phyloP scores from a whole-genome alignment of 2,113 vertebrate species.

The Odobenus rosmarus region DNA sequence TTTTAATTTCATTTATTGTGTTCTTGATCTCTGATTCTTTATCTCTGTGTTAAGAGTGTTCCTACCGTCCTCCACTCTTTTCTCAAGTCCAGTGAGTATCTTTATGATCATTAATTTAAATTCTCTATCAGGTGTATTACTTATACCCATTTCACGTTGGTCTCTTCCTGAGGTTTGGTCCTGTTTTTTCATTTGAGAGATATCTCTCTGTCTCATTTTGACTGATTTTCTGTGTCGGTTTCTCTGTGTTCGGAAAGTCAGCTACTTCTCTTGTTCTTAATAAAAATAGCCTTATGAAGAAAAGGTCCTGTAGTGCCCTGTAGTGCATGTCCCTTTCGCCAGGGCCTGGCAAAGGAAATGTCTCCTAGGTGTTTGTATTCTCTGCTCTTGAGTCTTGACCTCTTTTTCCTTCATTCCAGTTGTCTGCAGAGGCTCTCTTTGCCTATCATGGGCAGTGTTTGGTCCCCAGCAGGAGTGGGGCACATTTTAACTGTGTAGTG shows the following conservation, averaged over 20 bases:
- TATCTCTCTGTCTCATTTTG: not conserved
- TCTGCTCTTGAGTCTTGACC: not conserved
- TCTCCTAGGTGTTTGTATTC: not conserved
- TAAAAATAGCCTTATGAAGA: not conserved
- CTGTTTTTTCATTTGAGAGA: not conserved
- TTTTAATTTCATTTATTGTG: too few relatives aligned
- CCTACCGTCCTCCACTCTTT: too few relatives aligned
- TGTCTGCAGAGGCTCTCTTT: not conserved
- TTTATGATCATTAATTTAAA: too few relatives aligned
- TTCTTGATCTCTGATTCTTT: too few relatives aligned
- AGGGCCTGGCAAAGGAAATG: not conserved
- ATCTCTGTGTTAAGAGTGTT: too few relatives aligned
- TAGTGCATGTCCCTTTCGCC: not conserved
- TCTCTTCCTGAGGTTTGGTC: not conserved
- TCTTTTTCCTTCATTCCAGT: not conserved
- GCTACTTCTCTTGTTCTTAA: not conserved
- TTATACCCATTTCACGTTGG: too few relatives aligned
- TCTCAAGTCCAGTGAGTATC: too few relatives aligned
- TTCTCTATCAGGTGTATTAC: too few relatives aligned
- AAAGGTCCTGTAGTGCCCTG: not conserved
- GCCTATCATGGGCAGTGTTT: not conserved
- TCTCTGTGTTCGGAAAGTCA: not conserved
- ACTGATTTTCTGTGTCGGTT: not conserved
- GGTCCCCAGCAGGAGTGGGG: not conserved
- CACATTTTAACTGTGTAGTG: not conserved